Conservation (phyloP, 2,797 vertebrate species). For the Xerus rutilus region DNA sequence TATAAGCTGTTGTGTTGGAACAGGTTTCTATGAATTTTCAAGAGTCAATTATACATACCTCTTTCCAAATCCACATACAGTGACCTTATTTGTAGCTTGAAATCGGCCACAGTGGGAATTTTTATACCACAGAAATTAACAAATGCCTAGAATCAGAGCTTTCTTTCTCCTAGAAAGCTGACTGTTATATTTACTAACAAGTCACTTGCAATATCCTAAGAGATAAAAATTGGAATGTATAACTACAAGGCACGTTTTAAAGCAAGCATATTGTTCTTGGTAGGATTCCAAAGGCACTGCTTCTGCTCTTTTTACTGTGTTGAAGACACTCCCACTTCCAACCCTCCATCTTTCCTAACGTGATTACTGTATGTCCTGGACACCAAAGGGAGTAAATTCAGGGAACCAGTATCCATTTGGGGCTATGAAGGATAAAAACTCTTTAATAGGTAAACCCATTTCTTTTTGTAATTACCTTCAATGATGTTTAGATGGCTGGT, state of each 20-base stretch:
- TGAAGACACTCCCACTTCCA: neutral
- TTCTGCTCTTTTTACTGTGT: neutral
- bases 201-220: neutral
- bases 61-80: neutral
- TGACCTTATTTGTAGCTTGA: neutral
- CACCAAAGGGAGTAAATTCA: neutral
- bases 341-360: neutral
- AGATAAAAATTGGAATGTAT: neutral
- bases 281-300: neutral
- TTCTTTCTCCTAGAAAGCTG: neutral
- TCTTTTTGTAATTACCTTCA: neutral
- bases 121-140: conserved; percentile 6
- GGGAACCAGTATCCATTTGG: neutral
- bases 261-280: neutral
- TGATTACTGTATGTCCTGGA: neutral
- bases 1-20: neutral
- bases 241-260: neutral
- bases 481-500: neutral
- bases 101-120: neutral
- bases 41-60: neutral
- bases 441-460: neutral
- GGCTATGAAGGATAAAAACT: neutral
- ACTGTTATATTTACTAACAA: neutral
- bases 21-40: neutral
- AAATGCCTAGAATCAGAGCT: neutral